Base-by-base conservation (phyloP, 1,140 invertebrate species). In the Caenorhabditis remanei region DNA sequence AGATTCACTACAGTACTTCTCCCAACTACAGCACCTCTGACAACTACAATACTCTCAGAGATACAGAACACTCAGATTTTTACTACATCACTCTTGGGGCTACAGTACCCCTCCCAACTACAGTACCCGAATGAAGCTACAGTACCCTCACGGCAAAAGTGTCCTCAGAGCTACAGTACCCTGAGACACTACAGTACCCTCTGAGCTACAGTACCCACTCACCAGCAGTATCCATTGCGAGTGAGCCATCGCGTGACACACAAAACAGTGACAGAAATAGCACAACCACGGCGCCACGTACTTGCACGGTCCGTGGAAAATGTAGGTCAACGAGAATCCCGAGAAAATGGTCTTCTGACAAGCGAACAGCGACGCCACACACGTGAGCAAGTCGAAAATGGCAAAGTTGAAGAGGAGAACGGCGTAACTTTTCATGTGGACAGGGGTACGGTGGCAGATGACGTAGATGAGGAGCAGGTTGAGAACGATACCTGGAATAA, bases 331-430 rank as follows among this genome's bases (percentile, higher is more conserved):
- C 1, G 84, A 61, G 14, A 46, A 67, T 13, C 84, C 84, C 43
- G 84, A 85, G 84, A 85, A 85, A 55, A 46, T 46, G 24, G 50
- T 56, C 43, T 63, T 46, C 14, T 85, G 84, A 40, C 40, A 43
- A n/a, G 58, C 63, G 11, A 85, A 13, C 21, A 85, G 58, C 50
- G 84, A 85, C 2, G 56, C 84, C 5, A 85, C 19, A n/a, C 56
- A 85, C 9, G 58, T 46, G 4, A 65, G 40, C 41, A 85, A 32
- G 24, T 67, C 63, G 24, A 85, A 61, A 53, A 67, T 21, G 32
- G 84, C 84, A 43, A 85, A 85, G 63, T 85, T 85, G 84, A 85
- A 85, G 8, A 85, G 63, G 4, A 85, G 43, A 7, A 85, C 84
- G 61, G 84, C 41, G 63, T 67, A 85, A 14, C 16, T 21, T 32